Base-by-base conservation (phyloP, 1,140 invertebrate genomes). In the Papilio polytes region DNA sequence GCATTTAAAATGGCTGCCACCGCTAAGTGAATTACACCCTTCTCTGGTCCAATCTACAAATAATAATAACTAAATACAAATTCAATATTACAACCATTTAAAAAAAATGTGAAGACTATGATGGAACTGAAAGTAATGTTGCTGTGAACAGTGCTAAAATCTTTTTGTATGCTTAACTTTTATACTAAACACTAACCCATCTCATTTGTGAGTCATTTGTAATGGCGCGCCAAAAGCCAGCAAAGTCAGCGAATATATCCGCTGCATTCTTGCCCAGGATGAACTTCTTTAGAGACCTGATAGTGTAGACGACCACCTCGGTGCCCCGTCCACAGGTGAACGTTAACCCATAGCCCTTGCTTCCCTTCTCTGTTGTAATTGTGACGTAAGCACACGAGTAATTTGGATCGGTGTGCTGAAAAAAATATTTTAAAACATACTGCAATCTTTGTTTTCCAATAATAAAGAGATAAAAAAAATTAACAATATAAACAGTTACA, bases 311-410 rank as follows among this genome's bases (percentile, higher is more conserved):
- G 3, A 99, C 97, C 78, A 99, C 96, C 95, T 99, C 98, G 15
- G 97, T 99, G 74, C 98, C 98, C 87, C 97, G 96, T 0, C 95
- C 95, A 70, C 97, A 95, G 0, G 98, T 99, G 90, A 99, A 99
- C 3, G 98, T 98, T 15, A 98, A 89, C 0, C 98, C 98, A 91
- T 97, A 96, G 7, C 98, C 98, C 87, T 97, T 91, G 48, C 95
- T 87, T 31, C 96, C 96, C 77, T 94, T 96, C 56, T 96, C 95
- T 7, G 97, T 97, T 84, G 95, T 96, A 1, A 98, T 94, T 1
- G 96, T 97, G 1, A 99, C 98, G 91, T 99, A 99, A 1, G 98
- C 98, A 87, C 98, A 98, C 0, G 98, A 98, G 91, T 99, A 99
- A 94, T 99, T 97, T 1, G 98, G 98, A 95, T 98, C 97, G 1